A percentile compares a stretch with the other conserved stretches of the same genome.
Evolutionary conservation across 1,140 invertebrate genomes (phyloP).

Genomic region (Chrysomallon squamiferum): DNA sequence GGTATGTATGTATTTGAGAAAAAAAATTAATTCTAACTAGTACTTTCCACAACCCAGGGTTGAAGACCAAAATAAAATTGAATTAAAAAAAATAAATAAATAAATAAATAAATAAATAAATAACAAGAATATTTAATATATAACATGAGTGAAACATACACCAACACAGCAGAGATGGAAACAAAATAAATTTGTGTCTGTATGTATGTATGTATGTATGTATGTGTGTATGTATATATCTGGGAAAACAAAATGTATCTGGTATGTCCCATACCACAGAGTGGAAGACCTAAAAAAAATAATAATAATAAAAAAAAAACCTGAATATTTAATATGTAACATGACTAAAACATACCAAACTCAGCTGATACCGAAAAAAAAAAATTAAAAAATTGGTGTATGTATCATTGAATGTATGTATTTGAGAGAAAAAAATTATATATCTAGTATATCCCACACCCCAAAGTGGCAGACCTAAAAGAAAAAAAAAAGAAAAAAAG

Average conservation of each 20-base stretch:
- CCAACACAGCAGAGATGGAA: neutral
- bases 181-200: neutral
- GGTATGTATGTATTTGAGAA: neutral
- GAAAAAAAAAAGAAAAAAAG: neutral
- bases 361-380: neutral
- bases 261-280: neutral
- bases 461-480: neutral
- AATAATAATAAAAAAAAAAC: neutral
- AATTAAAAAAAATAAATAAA: neutral
- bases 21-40: neutral
- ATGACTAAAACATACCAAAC: neutral
- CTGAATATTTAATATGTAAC: neutral
- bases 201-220: neutral
- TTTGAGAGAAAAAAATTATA: neutral
- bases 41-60: neutral
- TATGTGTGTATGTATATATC: neutral
- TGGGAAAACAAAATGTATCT: neutral
- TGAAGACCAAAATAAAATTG: neutral
- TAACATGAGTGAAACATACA: neutral
- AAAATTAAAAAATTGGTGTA: neutral
- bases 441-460: neutral
- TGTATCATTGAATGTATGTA: neutral
- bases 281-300: neutral
- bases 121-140: neutral
- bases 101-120: neutral